phyloP scores from a whole-genome alignment of 1,140 invertebrate genomes.

The Drosophila murphyi region DNA sequence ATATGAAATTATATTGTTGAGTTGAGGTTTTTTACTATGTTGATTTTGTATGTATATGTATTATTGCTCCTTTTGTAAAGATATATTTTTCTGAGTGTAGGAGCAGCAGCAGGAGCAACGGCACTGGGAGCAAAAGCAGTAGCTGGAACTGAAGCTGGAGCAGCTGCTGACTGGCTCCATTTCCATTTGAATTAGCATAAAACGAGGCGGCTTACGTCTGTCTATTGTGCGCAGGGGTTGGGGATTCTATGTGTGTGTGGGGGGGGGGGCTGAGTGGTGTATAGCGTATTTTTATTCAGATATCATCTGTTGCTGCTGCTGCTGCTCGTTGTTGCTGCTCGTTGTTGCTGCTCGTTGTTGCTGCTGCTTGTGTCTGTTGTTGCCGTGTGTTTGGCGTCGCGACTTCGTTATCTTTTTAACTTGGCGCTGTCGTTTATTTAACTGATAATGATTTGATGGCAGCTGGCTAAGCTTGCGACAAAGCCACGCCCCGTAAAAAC shows the following conservation, averaged over 20 bases:
- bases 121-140: too few species aligned
- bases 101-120: conserved; percentile 6
- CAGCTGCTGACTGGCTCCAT: conserved; percentile 81
- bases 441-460: conserved; percentile 83
- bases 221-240: conserved; percentile 55
- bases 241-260: conserved; percentile 3
- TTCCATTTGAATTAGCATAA: conserved; percentile 82
- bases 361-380: conserved; percentile 13
- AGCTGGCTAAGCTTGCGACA: conserved; percentile 80
- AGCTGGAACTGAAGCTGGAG: conserved; percentile 13
- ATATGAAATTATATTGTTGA: too few species aligned
- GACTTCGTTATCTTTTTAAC: conserved; percentile 81
- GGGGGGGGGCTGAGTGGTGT: conserved; percentile 15
- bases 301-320: conserved; percentile 76
- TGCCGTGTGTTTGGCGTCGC: conserved; percentile 35
- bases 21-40: too few species aligned
- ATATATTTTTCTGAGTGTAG: not conserved
- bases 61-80: too few species aligned
- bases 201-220: conserved; percentile 81
- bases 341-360: conserved; percentile 19
- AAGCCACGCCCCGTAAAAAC: conserved; percentile 44
- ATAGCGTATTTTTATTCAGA: conserved; percentile 51
- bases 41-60: too few species aligned
- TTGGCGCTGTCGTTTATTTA: conserved; percentile 81
- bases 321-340: conserved; percentile 19